Evolutionary conservation across 2,888 invertebrate species (phyloP), one percentile per base, ranked within the genome.

Genomic region (Drosophila paramelanica): DNA sequence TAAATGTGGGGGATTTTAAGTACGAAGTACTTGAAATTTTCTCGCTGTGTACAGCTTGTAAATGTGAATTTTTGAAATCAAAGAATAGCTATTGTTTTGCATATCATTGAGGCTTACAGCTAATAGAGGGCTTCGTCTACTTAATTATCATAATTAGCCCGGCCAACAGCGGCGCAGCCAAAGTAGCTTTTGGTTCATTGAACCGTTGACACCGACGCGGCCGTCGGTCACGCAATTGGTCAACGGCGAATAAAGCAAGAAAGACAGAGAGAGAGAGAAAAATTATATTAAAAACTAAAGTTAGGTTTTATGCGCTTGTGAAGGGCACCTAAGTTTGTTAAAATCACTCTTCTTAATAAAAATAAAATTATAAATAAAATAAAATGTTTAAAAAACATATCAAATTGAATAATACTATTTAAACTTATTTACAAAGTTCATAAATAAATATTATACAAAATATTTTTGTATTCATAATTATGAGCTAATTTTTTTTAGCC

Each of bases 121-220:
- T 64, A 53, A 60, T 55, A 60, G 27, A 46, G 31, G 53, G 45
- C 67, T 67, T 47, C 53, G 73, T 38, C 55, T 25, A 51, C 67
- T 64, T 81, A 79, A 83, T 81, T 71, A 82, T 79, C 85, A 85
- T 83, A 88, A 85, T 88, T 82, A 77, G 67, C 55, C 38, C 17
- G 55, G 25, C 50, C 67, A 65, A 66, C 36, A 33, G 23, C 42
- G 39, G 49, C 8, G 23, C 39, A 25, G 36, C 13, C 36, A 31
- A 39, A 46, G 36, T 53, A 42, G 25, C 14, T 51, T 52, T 51
- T 49, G 77, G 83, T 87, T 83, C 83, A 82, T 67, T 88, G 88
- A 88, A 81, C 83, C 67, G 42, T 41, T 66, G 52, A 50, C 58
- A 55, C 27, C 49, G 38, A 56, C 33, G 57, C 43, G 11, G 31